Evolutionary conservation across 2,797 vertebrate species (phyloP).

Genomic region (Pitangus sulphuratus): DNA sequence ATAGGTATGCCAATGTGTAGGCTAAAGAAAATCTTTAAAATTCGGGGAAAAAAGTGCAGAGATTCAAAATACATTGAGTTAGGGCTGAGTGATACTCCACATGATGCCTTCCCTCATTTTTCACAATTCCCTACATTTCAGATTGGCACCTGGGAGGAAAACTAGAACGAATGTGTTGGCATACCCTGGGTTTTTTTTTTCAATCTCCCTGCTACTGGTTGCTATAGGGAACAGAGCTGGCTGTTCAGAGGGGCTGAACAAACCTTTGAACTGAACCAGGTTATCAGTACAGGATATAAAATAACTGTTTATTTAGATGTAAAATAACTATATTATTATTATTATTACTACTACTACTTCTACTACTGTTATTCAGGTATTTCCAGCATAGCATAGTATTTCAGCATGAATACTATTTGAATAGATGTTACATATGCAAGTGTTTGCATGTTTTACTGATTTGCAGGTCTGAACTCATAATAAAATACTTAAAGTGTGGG

Average conservation of each 20-base stretch:
- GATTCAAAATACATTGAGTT: background rate
- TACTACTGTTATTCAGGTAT: background rate
- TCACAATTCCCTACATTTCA: background rate
- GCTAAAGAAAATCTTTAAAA: background rate
- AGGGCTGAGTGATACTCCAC: background rate
- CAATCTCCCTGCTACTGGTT: background rate
- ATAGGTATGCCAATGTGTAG: background rate
- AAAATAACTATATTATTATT: background rate
- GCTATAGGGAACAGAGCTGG: background rate
- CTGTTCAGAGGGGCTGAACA: background rate
- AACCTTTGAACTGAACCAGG: background rate
- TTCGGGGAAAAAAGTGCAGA: fast-evolving
- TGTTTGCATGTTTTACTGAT: background rate
- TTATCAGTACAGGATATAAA: background rate
- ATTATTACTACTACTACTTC: background rate
- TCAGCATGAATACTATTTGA: background rate
- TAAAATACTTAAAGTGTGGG: background rate
- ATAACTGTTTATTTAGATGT: background rate
- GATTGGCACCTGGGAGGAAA: background rate
- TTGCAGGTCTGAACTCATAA: background rate
- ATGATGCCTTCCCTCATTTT: background rate
- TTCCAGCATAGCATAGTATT: background rate
- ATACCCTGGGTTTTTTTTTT: background rate
- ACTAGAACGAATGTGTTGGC: background rate
- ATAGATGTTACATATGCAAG: background rate